Conservation (phyloP, 1,140 invertebrate species). For the Drosophila nasuta region DNA sequence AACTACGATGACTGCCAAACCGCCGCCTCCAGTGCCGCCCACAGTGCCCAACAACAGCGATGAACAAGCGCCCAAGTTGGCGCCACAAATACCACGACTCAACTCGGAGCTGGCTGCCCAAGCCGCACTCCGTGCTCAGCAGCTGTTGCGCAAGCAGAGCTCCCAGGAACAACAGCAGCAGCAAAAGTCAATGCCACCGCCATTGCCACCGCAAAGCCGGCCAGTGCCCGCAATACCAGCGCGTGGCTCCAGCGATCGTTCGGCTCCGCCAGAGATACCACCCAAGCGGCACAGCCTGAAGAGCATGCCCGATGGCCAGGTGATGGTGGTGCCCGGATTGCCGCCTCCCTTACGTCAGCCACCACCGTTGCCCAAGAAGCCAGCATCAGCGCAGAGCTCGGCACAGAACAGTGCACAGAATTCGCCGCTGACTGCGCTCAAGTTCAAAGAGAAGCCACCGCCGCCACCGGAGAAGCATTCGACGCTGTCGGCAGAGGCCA, state of each 20-base stretch:
- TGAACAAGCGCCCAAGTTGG: slow-evolving; percentile 65
- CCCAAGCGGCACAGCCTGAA: slow-evolving; percentile 83
- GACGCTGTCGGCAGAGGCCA: slow-evolving; percentile 64
- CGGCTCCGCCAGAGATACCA: slow-evolving; percentile 81
- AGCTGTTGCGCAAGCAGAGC: slow-evolving; percentile 74
- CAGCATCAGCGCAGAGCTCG: slow-evolving; percentile 67
- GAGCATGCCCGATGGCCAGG: slow-evolving; percentile 72
- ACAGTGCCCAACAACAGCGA: slow-evolving; percentile 40
- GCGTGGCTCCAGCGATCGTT: slow-evolving; percentile 69
- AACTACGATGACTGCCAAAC: slow-evolving; percentile 65
- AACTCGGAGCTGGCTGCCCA: slow-evolving; percentile 81
- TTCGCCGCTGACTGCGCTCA: slow-evolving; percentile 68
- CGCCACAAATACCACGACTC: slow-evolving; percentile 79
- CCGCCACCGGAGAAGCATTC: slow-evolving; percentile 74
- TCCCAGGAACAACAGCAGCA: slow-evolving; percentile 54
- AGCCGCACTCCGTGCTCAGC: slow-evolving; percentile 77
- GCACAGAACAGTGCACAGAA: slow-evolving; percentile 81
- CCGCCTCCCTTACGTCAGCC: slow-evolving; percentile 67
- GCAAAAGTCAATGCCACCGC: slow-evolving; percentile 61
- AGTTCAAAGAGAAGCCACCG: slow-evolving; percentile 79
- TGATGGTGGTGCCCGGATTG: slow-evolving; percentile 59
- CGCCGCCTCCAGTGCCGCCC: slow-evolving; percentile 66
- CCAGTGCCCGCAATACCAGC: slow-evolving; percentile 84
- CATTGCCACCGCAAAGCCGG: slow-evolving; percentile 71
- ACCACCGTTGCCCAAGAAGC: slow-evolving; percentile 79